A percentile compares a stretch with the other conserved stretches of the same genome.
Conservation (phyloP, 1,140 invertebrate species). For the Diuraphis noxia region DNA sequence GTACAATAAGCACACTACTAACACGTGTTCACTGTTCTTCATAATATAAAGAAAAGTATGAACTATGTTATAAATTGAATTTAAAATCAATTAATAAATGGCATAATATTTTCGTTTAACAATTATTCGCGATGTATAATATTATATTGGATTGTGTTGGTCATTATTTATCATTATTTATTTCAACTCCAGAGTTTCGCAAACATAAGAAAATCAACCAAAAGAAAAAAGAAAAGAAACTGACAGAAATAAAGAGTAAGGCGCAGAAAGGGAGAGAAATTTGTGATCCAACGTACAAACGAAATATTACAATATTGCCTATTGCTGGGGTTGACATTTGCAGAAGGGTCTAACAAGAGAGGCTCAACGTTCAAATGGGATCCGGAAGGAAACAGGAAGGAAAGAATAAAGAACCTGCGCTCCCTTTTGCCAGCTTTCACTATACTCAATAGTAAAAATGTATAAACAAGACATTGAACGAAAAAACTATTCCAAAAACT, state of each 20-base stretch:
- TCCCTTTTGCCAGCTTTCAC: background rate
- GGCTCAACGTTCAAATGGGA: conserved; percentile 19
- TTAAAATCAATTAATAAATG: background rate
- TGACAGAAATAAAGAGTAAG: background rate
- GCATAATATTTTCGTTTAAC: background rate
- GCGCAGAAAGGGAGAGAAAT: background rate
- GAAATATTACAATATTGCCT: conserved; percentile 44
- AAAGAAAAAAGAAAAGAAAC: background rate
- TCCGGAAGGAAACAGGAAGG: conserved; percentile 47
- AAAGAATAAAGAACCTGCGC: background rate
- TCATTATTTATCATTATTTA: background rate
- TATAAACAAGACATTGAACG: conserved; percentile 9
- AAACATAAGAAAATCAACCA: background rate
- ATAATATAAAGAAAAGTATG: background rate
- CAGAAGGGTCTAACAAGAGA: conserved; percentile 27
- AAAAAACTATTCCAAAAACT: conserved; percentile 3
- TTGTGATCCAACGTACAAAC: conserved; percentile 8
- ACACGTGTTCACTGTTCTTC: conserved; percentile 9
- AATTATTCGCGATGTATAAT: background rate
- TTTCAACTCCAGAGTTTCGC: background rate
- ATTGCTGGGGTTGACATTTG: conserved; percentile 25
- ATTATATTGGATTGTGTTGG: background rate
- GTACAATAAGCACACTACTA: background rate
- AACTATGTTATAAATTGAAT: background rate
- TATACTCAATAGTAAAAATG: background rate